These are phyloP conservation scores for Theretra japonica DNA, from an alignment of 2,888 invertebrate genomes.

Conservation along the genomic window DNA sequence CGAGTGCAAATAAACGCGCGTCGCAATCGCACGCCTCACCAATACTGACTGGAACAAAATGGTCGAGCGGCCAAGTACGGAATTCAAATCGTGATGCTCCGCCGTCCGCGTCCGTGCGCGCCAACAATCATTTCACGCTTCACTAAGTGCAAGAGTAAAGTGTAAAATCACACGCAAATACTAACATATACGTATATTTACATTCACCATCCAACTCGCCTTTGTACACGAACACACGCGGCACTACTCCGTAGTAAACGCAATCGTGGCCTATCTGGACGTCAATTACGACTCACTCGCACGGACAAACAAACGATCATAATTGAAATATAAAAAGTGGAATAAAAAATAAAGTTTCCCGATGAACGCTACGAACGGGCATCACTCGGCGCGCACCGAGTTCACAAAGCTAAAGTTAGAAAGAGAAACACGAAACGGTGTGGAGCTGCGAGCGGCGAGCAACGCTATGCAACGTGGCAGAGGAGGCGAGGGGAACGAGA, in stretches of 20 bases:
- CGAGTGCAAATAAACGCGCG: constrained; percentile 50
- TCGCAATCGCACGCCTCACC: constrained; percentile 59
- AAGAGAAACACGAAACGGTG: constrained; percentile 61
- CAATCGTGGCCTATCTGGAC: constrained; percentile 9
- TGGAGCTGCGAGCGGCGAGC: constrained; percentile 34
- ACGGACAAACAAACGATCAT: constrained; percentile 12
- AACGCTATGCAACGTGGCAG: constrained; percentile 59
- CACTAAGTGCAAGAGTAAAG: constrained; percentile 71
- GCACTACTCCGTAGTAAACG: background rate
- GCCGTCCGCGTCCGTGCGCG: constrained; percentile 44
- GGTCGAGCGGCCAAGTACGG: constrained; percentile 48
- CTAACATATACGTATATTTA: constrained; percentile 51
- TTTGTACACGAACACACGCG: constrained; percentile 1
- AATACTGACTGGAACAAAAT: constrained; percentile 62
- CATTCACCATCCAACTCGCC: constrained; percentile 36
- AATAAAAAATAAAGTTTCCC: constrained; percentile 41
- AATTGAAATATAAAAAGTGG: constrained; percentile 5
- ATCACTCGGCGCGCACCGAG: constrained; percentile 46
- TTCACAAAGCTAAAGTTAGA: constrained; percentile 62
- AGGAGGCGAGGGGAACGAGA: constrained; percentile 52
- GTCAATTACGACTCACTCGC: constrained; percentile 6
- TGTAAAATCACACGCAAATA: constrained; percentile 74
- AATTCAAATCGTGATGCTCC: constrained; percentile 64
- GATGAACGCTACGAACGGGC: constrained; percentile 47
- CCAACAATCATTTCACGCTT: constrained; percentile 73